Percentiles rank a stretch among this genome's conserved stretches.
phyloP scores from a whole-genome alignment of 2,888 invertebrate species.

The Drosophila merina region DNA sequence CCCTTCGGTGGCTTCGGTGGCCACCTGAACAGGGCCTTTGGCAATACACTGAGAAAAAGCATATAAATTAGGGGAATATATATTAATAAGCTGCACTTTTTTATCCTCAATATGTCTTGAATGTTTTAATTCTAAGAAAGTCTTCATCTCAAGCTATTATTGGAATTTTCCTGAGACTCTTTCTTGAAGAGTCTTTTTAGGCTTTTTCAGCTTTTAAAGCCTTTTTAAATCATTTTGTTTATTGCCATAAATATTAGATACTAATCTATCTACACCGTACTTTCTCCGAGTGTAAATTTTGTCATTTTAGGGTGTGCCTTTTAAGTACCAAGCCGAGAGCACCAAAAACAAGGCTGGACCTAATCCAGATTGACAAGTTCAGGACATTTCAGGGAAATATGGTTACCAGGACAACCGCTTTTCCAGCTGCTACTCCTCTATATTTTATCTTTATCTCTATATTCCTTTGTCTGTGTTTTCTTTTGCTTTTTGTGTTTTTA shows the following conservation, averaged over 20 bases:
- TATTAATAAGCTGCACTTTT: too few species aligned
- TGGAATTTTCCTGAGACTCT: too few species aligned
- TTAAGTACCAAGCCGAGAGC: not conserved
- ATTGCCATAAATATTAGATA: not conserved
- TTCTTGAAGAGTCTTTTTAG: too few species aligned
- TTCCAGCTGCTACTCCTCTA: slow-evolving; percentile 8
- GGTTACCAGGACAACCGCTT: not conserved
- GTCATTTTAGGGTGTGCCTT: not conserved
- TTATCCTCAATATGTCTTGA: too few species aligned
- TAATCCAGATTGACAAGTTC: slow-evolving; percentile 24
- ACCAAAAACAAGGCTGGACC: not conserved
- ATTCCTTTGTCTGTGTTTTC: not conserved
- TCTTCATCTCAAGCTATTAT: too few species aligned
- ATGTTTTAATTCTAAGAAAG: too few species aligned
- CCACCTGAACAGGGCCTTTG: slow-evolving; percentile 6
- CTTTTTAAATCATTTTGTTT: not conserved
- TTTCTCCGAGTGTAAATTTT: not conserved
- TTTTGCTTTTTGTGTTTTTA: not conserved
- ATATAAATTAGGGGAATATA: not conserved
- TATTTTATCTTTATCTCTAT: not conserved
- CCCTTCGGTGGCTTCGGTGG: too few species aligned
- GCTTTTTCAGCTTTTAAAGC: too few species aligned
- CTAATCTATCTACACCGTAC: not conserved
- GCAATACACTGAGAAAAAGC: not conserved
- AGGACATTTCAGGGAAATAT: not conserved